These are phyloP conservation scores for Neoaliturus tenellus DNA, from an alignment of 2,888 invertebrate species.

Conservation along the genomic window DNA sequence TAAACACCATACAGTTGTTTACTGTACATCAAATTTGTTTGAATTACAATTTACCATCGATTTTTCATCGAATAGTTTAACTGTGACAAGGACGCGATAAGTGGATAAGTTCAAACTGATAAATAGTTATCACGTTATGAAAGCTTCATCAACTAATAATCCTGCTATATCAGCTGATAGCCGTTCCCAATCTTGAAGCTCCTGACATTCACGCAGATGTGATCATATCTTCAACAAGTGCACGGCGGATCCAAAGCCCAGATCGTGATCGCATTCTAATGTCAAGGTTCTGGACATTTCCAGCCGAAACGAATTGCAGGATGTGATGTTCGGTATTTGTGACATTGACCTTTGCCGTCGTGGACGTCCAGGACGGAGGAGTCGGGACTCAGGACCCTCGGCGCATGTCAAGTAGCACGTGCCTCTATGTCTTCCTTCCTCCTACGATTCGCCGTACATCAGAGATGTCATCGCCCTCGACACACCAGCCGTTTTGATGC, in stretches of 20 bases:
- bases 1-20: no score
- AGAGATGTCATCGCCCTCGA: background rate
- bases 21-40: no score
- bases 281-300: constrained; percentile 18
- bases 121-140: no score
- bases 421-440: constrained; percentile 19
- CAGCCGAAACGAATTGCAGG: constrained; percentile 11
- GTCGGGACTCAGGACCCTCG: background rate
- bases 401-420: constrained; percentile 16
- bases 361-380: background rate
- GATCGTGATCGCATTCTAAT: constrained; percentile 25
- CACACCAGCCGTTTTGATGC: background rate
- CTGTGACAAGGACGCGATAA: no score
- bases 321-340: background rate
- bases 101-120: no score
- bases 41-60: no score
- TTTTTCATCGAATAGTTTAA: no score
- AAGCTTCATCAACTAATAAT: background rate
- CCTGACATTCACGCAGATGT: constrained; percentile 10
- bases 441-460: background rate
- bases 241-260: background rate
- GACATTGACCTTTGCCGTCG: constrained; percentile 14
- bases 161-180: background rate
- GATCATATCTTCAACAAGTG: background rate
- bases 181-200: background rate